A percentile compares a stretch with the other conserved stretches of the same genome.
Conservation (phyloP, 1,140 invertebrate genomes). For the Drosophila sp. region DNA sequence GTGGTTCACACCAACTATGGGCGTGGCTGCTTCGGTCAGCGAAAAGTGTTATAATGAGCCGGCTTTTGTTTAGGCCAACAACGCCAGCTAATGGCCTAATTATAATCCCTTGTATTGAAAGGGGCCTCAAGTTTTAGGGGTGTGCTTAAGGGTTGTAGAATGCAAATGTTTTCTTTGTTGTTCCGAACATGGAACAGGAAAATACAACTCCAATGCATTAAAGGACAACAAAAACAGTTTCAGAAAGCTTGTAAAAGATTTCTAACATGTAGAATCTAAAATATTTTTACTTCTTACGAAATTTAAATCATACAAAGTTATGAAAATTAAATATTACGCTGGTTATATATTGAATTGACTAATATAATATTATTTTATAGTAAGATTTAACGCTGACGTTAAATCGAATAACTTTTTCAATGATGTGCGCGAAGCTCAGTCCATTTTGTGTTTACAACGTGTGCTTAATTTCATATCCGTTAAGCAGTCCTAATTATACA, state of each 20-base stretch:
- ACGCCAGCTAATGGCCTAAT: constrained; percentile 38
- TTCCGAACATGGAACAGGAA: not conserved
- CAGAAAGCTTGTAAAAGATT: not conserved
- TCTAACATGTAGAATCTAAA: too few relatives aligned
- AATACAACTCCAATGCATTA: not conserved
- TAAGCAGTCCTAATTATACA: not conserved
- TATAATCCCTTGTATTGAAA: constrained; percentile 29
- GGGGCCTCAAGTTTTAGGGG: constrained; percentile 10
- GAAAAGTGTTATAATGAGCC: constrained; percentile 58
- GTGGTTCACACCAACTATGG: not conserved
- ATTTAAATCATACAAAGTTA: too few relatives aligned
- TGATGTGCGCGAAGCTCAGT: too few relatives aligned
- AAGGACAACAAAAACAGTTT: not conserved
- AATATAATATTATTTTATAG: too few relatives aligned
- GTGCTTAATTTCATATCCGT: not conserved
- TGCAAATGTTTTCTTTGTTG: not conserved
- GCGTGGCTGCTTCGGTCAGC: constrained; percentile 40
- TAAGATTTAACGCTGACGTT: too few relatives aligned
- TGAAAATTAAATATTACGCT: too few relatives aligned
- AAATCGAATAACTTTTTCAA: too few relatives aligned
- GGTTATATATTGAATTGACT: too few relatives aligned
- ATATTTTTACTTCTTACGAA: too few relatives aligned
- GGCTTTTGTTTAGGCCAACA: constrained; percentile 42
- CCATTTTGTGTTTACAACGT: not conserved
- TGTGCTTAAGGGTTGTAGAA: not conserved